Evolutionary conservation across 2,113 vertebrate genomes (phyloP), one percentile per base, ranked within the genome.

Genomic region (Tyrannus savana): DNA sequence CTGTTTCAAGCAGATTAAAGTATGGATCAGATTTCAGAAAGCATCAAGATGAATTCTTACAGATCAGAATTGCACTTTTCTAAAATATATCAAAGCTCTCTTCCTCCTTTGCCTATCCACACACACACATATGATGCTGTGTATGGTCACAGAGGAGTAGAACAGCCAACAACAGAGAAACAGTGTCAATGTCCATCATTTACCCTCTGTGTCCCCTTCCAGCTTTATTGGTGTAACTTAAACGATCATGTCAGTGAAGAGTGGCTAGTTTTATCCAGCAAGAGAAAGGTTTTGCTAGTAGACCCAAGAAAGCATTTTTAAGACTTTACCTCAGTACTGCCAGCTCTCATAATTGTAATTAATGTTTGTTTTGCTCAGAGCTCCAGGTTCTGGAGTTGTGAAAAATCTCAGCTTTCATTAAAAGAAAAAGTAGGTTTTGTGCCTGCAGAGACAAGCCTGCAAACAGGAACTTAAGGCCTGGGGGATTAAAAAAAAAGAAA

Each of bases 391-490:
- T 92, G 50, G 37, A 92, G 15, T 41, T 84, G 82, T 91, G 83
- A 94, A 95, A 84, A 93, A 89, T 75, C 63, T 92, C 80, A 64
- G 80, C 69, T 94, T 84, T 82, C 84, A 87, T 94, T 64, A 89
- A 81, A 93, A 95, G 60, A 91, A 92, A 84, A 95, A 24, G 73
- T 68, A 78, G 55, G 24, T 13, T 81, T 87, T 78, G 7, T 87
- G 56, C 91, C 58, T 96, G 94, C 60, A 91, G 84, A 92, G 64
- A 72, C 93, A 92, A 84, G 83, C 78, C 76, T 87, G 47, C 86
- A 93, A 95, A 77, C 19, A 28, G 25, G 12, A 95, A 81, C 19
- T 44, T 71, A 84, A 87, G 31, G 56, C 27, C 59, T 44, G 24
- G 14, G 6, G 42, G 56, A 56, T 58, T 5, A n/a, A 33, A 50